Evolutionary conservation across 2,797 vertebrate species (phyloP).

Genomic region (Zalophus californianus): DNA sequence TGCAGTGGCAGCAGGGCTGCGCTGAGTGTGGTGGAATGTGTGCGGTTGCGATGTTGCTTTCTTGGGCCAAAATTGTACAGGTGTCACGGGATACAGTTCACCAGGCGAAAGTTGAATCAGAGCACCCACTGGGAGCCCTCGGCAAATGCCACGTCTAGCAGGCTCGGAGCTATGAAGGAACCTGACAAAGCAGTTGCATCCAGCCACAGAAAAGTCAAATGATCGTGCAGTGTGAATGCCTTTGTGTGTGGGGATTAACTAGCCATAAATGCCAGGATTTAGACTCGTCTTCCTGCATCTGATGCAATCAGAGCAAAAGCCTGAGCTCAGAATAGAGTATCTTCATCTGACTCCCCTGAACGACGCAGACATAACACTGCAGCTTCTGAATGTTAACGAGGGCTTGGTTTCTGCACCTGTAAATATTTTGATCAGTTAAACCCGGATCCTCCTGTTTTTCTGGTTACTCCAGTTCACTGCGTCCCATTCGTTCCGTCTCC

Average conservation of each 20-base stretch:
- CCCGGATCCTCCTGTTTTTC: not conserved
- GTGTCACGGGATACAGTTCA: constrained; percentile 30
- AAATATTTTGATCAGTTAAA: not conserved
- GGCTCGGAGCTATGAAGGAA: not conserved
- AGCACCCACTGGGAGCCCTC: not conserved
- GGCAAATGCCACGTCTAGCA: not conserved
- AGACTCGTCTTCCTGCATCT: not conserved
- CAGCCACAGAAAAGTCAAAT: not conserved
- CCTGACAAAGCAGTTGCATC: not conserved
- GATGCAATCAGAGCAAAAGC: constrained; percentile 36
- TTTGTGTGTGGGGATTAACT: not conserved
- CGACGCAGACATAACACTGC: fast-evolving
- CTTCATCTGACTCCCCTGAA: not conserved
- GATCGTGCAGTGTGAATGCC: not conserved
- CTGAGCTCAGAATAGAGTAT: not conserved
- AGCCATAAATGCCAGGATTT: not conserved
- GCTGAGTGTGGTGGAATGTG: not conserved
- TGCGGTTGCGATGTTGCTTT: not conserved
- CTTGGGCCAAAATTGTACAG: constrained; percentile 9
- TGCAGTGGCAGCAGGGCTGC: constrained; percentile 40
- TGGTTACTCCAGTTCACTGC: not conserved
- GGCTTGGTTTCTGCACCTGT: not conserved
- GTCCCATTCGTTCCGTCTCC: not conserved
- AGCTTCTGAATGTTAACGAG: constrained; percentile 22
- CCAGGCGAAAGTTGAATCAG: constrained; percentile 23